Conservation (phyloP, 2,888 invertebrate species). For the Tuberolachnus salignus region DNA sequence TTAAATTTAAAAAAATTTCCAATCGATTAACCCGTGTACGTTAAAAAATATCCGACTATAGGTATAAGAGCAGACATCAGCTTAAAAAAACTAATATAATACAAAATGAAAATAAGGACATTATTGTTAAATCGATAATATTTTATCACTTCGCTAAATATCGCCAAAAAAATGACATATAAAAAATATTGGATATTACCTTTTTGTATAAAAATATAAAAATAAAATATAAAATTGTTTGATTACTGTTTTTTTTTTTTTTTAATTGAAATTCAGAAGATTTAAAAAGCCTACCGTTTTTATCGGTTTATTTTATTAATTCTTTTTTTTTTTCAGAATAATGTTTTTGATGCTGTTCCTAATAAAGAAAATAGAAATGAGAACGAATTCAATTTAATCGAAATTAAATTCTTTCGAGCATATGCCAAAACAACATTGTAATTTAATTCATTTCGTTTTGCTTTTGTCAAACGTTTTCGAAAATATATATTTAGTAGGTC, state of each 20-base stretch:
- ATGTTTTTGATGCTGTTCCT: too few species aligned
- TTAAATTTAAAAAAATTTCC: slow-evolving; percentile 4
- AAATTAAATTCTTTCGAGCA: neutral
- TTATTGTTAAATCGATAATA: neutral
- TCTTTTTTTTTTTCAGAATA: too few species aligned
- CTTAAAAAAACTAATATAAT: too few species aligned
- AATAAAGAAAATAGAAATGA: too few species aligned
- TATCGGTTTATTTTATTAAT: neutral
- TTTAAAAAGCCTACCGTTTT: neutral
- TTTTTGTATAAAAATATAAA: neutral
- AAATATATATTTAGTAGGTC: too few species aligned
- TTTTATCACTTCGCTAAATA: neutral
- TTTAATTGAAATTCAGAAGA: neutral
- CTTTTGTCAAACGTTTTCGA: too few species aligned
- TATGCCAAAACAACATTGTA: too few species aligned
- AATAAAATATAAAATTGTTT: neutral
- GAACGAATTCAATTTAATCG: neutral
- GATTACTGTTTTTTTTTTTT: neutral
- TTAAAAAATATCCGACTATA: neutral
- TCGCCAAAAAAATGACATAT: too few species aligned
- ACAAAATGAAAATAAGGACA: neutral
- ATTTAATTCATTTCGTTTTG: too few species aligned
- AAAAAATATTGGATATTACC: neutral
- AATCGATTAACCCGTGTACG: slow-evolving; percentile 6
- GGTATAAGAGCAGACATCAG: too few species aligned